Conservation (phyloP, 2,797 vertebrate species). For the Esox masquinongy region DNA sequence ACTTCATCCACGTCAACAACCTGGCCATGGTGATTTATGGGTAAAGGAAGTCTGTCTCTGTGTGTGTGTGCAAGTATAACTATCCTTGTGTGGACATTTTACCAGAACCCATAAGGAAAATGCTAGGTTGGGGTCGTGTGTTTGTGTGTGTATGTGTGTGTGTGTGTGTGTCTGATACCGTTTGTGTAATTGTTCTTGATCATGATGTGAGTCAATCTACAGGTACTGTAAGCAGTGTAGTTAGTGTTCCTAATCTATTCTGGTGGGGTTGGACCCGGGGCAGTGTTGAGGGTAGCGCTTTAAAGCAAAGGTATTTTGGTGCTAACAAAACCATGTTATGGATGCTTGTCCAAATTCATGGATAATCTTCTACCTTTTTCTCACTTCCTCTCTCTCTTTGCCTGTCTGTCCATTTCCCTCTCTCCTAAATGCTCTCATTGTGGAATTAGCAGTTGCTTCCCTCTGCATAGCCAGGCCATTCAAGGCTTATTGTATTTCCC, state of each 20-base stretch:
- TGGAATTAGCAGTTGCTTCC: background rate
- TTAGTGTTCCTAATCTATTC: too few relatives aligned
- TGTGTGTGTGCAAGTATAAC: background rate
- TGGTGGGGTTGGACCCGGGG: too few relatives aligned
- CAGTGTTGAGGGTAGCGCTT: too few relatives aligned
- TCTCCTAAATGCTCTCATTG: background rate
- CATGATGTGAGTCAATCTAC: too few relatives aligned
- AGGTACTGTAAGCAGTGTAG: too few relatives aligned
- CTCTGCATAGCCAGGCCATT: background rate
- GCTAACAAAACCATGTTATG: too few relatives aligned
- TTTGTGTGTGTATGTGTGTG: background rate
- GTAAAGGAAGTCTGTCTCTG: background rate
- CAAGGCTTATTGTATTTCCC: background rate
- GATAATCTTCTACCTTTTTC: background rate
- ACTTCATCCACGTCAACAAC: constrained; percentile 23
- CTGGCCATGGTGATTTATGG: constrained; percentile 2
- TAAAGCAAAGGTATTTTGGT: too few relatives aligned
- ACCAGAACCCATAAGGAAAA: background rate
- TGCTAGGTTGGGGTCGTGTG: background rate
- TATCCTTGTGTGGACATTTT: background rate
- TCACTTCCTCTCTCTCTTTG: background rate
- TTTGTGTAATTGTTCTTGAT: background rate
- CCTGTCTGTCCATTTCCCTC: too few relatives aligned
- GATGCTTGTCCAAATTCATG: too few relatives aligned
- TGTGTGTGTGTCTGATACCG: background rate